Evolutionary conservation across 2,113 vertebrate species (phyloP).

Genomic region (Pseudopodoces humilis): DNA sequence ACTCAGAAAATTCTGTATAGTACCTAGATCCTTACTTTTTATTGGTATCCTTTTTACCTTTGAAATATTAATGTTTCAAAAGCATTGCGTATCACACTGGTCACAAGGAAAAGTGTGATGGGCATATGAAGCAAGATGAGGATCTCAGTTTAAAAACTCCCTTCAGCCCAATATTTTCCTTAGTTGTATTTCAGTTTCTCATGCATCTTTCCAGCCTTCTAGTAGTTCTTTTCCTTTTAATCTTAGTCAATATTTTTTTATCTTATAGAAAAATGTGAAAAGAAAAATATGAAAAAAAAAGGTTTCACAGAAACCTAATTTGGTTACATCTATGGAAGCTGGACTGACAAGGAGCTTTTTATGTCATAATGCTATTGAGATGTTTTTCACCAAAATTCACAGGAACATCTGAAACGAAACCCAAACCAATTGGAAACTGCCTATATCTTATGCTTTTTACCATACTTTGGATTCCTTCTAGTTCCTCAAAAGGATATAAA

Average conservation of each 20-base stretch:
- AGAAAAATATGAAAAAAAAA: background rate
- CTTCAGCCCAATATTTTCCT: background rate
- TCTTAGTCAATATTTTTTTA: background rate
- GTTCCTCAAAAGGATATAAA: background rate
- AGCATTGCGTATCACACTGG: background rate
- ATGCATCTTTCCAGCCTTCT: background rate
- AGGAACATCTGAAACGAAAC: background rate
- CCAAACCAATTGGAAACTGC: background rate
- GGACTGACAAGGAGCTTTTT: background rate
- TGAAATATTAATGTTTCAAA: background rate
- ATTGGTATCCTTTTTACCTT: background rate
- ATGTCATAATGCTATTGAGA: background rate
- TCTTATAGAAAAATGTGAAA: background rate
- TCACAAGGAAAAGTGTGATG: background rate
- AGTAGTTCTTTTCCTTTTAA: background rate
- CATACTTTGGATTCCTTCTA: background rate
- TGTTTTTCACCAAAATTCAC: background rate
- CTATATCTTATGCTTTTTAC: background rate
- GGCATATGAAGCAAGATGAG: background rate
- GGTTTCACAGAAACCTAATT: background rate
- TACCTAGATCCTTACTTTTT: background rate
- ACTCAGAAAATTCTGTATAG: background rate
- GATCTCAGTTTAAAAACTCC: background rate
- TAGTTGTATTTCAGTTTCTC: background rate
- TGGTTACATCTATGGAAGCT: background rate